Evolutionary conservation across 1,140 invertebrate species (phyloP), one percentile per base, ranked within the genome.

Genomic region (Pseudomyrmex cubaensis): DNA sequence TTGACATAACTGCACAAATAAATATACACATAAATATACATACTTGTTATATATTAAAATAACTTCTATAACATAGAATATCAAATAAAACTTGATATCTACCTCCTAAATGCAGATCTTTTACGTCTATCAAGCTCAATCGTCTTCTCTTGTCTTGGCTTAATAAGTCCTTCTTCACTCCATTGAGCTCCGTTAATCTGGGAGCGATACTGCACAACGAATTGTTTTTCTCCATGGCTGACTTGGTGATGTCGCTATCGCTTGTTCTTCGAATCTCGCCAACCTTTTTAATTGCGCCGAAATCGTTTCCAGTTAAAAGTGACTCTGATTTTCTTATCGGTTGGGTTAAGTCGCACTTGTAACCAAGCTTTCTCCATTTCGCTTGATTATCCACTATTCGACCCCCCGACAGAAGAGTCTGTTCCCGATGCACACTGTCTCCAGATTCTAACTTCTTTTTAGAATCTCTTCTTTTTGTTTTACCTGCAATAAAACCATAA

Each of bases 391-490:
- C 94, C 48, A 94, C 73, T 74, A 94, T 93, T 77, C 94, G 92
- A 76, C 93, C 94, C 59, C 94, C 94, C 0, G 93, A 93, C 44
- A 95, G 85, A 17, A 94, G 86, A 85, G 93, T 94, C 87, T 95
- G 94, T 89, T 94, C 94, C 10, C 94, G 90, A 86, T 93, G 91
- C 61, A 93, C 74, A 85, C 93, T 91, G 5, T 95, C 94, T 2
- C 92, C 92, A 10, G 94, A 92, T 78, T 94, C 95, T 4, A 91
- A 86, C 86, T 96, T 95, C 85, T 94, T 95, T 90, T 95, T 95
- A 66, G 94, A 94, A 89, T 95, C 95, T 90, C 94, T 93, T 93
- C 94, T 95, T 84, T 95, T 95, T 66, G 94, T 94, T 91, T 94
- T 94, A 17, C 93, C 93, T 94, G 62, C 2, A 88, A 87, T 17